Percentiles rank a stretch among this genome's conserved stretches.
Evolutionary conservation across 2,113 vertebrate genomes (phyloP).

Genomic region (Psilopsiagon aurifrons): DNA sequence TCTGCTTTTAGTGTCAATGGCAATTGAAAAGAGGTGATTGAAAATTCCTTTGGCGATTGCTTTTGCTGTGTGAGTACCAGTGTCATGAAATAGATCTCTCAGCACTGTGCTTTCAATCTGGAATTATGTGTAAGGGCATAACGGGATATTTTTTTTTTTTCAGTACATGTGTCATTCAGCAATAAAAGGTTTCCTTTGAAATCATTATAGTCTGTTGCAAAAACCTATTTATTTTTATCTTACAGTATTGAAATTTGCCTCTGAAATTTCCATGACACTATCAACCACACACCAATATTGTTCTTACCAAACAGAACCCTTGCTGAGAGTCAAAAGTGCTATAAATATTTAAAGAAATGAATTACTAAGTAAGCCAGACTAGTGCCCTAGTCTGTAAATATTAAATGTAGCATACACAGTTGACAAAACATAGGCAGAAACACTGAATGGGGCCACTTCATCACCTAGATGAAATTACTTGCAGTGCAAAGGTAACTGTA

Average conservation of each 20-base stretch:
- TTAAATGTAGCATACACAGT: background rate
- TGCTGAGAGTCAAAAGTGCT: slow-evolving; percentile 28
- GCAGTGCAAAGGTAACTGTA: background rate
- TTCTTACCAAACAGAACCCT: slow-evolving; percentile 39
- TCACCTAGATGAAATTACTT: slow-evolving; percentile 16
- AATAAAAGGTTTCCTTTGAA: slow-evolving; percentile 25
- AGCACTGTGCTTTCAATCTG: background rate
- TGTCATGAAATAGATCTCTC: background rate
- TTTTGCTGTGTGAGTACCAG: background rate
- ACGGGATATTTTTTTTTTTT: background rate
- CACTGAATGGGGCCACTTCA: slow-evolving; percentile 13
- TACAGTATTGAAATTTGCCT: slow-evolving; percentile 30
- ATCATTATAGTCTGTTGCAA: background rate
- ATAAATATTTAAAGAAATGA: slow-evolving; percentile 72
- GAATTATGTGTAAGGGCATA: background rate
- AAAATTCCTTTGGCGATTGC: background rate
- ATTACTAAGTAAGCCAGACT: slow-evolving; percentile 34
- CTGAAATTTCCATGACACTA: slow-evolving; percentile 52
- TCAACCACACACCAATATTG: slow-evolving; percentile 1
- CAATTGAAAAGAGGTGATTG: background rate
- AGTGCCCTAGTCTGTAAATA: slow-evolving; percentile 8
- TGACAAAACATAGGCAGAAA: slow-evolving; percentile 42
- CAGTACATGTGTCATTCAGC: background rate
- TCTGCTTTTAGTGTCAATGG: background rate
- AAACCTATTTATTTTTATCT: slow-evolving; percentile 35